A percentile compares a stretch with the other conserved stretches of the same genome.
Conservation (phyloP, 2,113 vertebrate genomes). For the Suncus etruscus region DNA sequence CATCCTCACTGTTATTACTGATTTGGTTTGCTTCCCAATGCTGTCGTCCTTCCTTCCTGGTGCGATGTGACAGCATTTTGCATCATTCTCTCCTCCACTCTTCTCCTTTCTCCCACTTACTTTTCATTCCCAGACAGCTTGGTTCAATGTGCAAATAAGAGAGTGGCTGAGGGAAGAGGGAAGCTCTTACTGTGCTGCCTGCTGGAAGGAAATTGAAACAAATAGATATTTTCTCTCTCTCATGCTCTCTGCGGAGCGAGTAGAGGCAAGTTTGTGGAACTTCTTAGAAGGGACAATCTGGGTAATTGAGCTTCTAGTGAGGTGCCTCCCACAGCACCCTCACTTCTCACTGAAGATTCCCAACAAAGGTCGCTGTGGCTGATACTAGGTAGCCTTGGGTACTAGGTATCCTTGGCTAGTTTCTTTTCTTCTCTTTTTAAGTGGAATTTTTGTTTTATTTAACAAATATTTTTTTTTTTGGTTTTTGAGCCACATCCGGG, state of each 20-base stretch:
- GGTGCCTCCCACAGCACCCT: neutral
- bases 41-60: neutral
- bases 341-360: no score
- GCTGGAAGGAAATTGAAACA: neutral
- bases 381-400: no score
- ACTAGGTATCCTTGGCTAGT: no score
- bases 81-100: neutral
- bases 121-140: neutral
- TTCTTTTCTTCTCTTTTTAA: no score
- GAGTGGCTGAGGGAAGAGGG: neutral
- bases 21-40: neutral
- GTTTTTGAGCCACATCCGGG: no score
- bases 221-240: no score
- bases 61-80: neutral
- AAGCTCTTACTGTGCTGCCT: neutral
- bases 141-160: neutral
- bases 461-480: no score
- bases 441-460: no score
- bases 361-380: no score
- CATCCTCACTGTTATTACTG: accelerated
- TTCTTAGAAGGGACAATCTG: neutral
- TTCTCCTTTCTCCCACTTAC: neutral
- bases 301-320: neutral
- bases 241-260: neutral
- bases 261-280: neutral